phyloP scores from a whole-genome alignment of 1,140 invertebrate genomes.

The Saccostrea glomerata region DNA sequence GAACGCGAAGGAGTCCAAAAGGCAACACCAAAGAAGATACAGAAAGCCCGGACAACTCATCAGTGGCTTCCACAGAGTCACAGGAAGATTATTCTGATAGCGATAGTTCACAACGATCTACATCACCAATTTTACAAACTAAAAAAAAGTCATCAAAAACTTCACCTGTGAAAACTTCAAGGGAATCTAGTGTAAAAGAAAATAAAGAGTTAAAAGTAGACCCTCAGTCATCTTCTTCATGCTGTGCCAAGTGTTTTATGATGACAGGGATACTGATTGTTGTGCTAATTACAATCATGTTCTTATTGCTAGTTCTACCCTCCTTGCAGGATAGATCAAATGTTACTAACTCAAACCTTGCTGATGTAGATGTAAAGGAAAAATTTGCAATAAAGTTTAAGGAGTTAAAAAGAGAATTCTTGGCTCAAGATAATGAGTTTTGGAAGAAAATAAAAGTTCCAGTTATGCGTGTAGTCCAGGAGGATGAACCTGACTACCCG shows the following conservation, averaged over 20 bases:
- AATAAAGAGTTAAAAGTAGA: neutral
- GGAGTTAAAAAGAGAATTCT: slow-evolving; percentile 40
- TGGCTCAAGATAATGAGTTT: slow-evolving; percentile 53
- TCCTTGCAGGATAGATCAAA: neutral
- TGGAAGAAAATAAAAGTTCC: slow-evolving; percentile 58
- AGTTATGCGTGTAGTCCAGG: slow-evolving; percentile 54
- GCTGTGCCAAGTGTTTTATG: neutral
- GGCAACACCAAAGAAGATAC: neutral
- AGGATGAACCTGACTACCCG: slow-evolving; percentile 59
- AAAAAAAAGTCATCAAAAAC: neutral
- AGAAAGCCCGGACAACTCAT: neutral
- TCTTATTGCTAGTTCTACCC: neutral
- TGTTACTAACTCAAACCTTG: neutral
- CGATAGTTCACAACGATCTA: neutral
- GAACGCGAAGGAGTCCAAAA: neutral
- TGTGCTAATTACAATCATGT: neutral
- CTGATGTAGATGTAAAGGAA: neutral
- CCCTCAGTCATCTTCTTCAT: neutral
- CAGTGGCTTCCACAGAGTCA: neutral
- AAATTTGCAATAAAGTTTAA: slow-evolving; percentile 34
- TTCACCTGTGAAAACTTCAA: neutral
- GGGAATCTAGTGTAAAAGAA: neutral
- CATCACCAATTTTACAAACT: neutral
- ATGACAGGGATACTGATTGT: neutral
- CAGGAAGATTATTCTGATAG: neutral